Conservation (phyloP, 2,113 vertebrate species). For the Varanus komodoensis region DNA sequence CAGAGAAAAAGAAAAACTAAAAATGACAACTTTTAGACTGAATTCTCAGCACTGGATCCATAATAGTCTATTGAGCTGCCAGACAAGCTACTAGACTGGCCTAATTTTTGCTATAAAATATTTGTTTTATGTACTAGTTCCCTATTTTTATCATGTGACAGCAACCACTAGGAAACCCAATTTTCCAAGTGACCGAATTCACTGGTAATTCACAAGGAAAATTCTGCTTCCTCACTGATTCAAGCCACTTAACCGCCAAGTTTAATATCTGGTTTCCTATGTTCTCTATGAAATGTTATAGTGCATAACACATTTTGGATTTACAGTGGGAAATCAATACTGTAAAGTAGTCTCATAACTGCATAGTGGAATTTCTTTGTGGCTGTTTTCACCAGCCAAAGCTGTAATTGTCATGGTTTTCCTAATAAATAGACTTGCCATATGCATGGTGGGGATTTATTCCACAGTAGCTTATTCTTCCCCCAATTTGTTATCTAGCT, state of each 20-base stretch:
- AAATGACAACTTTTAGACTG: conserved; percentile 36
- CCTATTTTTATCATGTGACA: conserved; percentile 58
- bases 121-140: conserved; percentile 40
- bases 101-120: conserved; percentile 49
- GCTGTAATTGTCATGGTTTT: conserved; percentile 52
- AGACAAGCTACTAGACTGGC: conserved; percentile 36
- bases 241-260: conserved; percentile 52
- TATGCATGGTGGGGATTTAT: conserved; percentile 40
- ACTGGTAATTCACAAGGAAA: conserved; percentile 59
- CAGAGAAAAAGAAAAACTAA: neutral
- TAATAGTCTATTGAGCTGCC: conserved; percentile 22
- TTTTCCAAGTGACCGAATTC: conserved; percentile 64
- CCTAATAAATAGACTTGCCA: conserved; percentile 13
- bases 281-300: conserved; percentile 49
- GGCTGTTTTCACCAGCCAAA: conserved; percentile 42
- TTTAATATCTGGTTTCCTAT: conserved; percentile 56
- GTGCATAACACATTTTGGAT: conserved; percentile 51
- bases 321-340: conserved; percentile 52
- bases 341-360: conserved; percentile 49
- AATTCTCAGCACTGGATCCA: conserved; percentile 41
- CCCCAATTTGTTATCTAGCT: conserved; percentile 43
- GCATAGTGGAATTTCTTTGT: conserved; percentile 43
- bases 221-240: conserved; percentile 38
- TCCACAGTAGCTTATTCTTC: conserved; percentile 54
- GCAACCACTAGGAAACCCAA: conserved; percentile 51